A percentile compares a stretch with the other conserved stretches of the same genome.
phyloP scores from a whole-genome alignment of 2,888 invertebrate species.

The Acanthopleura granulata region DNA sequence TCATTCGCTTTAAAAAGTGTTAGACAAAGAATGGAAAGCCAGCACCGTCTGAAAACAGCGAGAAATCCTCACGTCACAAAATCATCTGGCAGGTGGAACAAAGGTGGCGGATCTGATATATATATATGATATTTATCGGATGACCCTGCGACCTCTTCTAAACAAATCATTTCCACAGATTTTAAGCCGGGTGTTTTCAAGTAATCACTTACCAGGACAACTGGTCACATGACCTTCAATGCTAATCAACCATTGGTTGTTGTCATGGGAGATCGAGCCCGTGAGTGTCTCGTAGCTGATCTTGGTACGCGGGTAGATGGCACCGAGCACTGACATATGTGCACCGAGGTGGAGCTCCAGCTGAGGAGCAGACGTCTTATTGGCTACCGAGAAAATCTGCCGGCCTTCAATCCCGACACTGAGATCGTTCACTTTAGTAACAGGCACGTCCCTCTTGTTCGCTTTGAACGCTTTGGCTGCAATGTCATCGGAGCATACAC shows the following conservation, averaged over 20 bases:
- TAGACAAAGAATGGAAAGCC: too few relatives aligned
- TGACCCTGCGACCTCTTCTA: too few relatives aligned
- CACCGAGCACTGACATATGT: slow-evolving; percentile 50
- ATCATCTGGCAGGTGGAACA: too few relatives aligned
- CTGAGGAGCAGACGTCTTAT: slow-evolving; percentile 41
- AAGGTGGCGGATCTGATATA: too few relatives aligned
- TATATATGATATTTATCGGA: too few relatives aligned
- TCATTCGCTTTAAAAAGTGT: too few relatives aligned
- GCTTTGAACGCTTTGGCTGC: not conserved
- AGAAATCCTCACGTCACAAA: too few relatives aligned
- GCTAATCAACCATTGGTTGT: slow-evolving; percentile 48
- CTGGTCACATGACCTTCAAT: slow-evolving; percentile 39
- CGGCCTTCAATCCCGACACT: not conserved
- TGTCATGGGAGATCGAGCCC: slow-evolving; percentile 54
- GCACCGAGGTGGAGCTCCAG: slow-evolving; percentile 47
- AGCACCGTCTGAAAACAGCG: too few relatives aligned
- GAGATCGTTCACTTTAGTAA: not conserved
- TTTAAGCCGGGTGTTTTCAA: too few relatives aligned
- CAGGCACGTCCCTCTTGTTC: not conserved
- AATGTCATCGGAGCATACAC: not conserved
- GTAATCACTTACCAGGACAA: slow-evolving; percentile 52
- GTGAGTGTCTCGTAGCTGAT: slow-evolving; percentile 50
- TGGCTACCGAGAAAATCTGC: slow-evolving; percentile 31
- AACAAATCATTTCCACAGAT: too few relatives aligned
- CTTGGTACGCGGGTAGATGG: slow-evolving; percentile 49